phyloP scores from a whole-genome alignment of 2,113 vertebrate species.

The Prinia subflava region DNA sequence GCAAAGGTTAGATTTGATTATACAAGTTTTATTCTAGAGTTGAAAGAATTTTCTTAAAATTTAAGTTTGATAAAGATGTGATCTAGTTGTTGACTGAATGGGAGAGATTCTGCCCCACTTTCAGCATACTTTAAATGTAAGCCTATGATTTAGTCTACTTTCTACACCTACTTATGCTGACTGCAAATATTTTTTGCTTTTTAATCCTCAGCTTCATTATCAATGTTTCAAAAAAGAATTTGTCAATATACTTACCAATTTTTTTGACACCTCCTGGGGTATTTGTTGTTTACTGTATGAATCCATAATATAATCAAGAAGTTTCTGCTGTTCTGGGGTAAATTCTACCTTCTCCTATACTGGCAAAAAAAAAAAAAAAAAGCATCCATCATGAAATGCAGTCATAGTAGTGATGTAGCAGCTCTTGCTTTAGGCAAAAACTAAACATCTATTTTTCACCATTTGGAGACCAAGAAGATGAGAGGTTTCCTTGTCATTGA shows the following conservation, averaged over 20 bases:
- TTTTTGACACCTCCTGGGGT: constrained; percentile 92
- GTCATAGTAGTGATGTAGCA: background rate
- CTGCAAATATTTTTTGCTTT: background rate
- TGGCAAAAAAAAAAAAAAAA: constrained; percentile 65
- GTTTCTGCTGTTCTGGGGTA: constrained; percentile 83
- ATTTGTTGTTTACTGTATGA: constrained; percentile 92
- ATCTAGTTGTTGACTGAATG: background rate
- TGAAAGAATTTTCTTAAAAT: background rate
- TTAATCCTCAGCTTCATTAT: background rate
- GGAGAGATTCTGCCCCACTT: background rate
- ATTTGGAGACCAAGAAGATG: background rate
- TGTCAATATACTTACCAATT: constrained; percentile 80
- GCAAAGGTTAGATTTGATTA: background rate
- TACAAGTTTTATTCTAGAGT: background rate
- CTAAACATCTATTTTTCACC: background rate
- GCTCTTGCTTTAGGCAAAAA: background rate
- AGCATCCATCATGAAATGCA: background rate
- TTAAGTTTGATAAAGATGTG: background rate
- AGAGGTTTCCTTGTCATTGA: background rate
- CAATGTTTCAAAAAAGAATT: background rate
- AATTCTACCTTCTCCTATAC: constrained; percentile 89
- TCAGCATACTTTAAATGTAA: background rate
- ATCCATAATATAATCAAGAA: constrained; percentile 86
- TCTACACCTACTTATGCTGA: background rate
- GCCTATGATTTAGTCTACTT: background rate